Evolutionary conservation across 2,888 invertebrate species (phyloP).

Genomic region (Lobophora halterata): DNA sequence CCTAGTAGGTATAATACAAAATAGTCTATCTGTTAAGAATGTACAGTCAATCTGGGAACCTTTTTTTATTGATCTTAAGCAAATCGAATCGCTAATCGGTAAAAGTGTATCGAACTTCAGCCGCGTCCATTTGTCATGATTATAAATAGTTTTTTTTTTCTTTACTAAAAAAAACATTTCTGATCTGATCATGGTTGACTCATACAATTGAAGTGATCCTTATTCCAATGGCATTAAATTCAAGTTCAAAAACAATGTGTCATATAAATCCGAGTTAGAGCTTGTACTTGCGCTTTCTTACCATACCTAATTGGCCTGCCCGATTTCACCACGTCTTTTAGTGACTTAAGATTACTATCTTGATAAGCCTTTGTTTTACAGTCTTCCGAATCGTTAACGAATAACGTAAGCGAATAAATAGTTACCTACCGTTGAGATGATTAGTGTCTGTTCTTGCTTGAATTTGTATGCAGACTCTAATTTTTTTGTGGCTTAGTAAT

Average conservation of each 20-base stretch:
- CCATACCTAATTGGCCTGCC: slow-evolving; percentile 23
- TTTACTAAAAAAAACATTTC: slow-evolving; percentile 33
- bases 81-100: slow-evolving; percentile 55
- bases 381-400: too few relatives aligned
- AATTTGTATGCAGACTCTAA: too few relatives aligned
- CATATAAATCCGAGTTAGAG: slow-evolving; percentile 20
- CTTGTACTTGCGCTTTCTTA: slow-evolving; percentile 25
- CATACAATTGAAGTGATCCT: slow-evolving; percentile 15
- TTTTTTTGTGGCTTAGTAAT: too few relatives aligned
- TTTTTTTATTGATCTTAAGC: slow-evolving; percentile 32
- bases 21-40: too few relatives aligned
- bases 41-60: slow-evolving; percentile 38
- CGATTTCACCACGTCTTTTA: slow-evolving; percentile 27
- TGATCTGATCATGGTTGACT: slow-evolving; percentile 34
- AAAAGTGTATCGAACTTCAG: slow-evolving; percentile 58
- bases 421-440: too few relatives aligned
- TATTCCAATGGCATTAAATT: slow-evolving; percentile 14
- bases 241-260: slow-evolving; percentile 6
- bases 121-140: slow-evolving; percentile 40
- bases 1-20: too few relatives aligned
- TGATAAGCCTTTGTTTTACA: slow-evolving; percentile 8
- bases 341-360: slow-evolving; percentile 7
- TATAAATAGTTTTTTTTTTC: slow-evolving; percentile 44
- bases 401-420: too few relatives aligned
- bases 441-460: too few relatives aligned